Base-by-base conservation (phyloP, 2,888 invertebrate species). In the Glaucopsyche alexis region DNA sequence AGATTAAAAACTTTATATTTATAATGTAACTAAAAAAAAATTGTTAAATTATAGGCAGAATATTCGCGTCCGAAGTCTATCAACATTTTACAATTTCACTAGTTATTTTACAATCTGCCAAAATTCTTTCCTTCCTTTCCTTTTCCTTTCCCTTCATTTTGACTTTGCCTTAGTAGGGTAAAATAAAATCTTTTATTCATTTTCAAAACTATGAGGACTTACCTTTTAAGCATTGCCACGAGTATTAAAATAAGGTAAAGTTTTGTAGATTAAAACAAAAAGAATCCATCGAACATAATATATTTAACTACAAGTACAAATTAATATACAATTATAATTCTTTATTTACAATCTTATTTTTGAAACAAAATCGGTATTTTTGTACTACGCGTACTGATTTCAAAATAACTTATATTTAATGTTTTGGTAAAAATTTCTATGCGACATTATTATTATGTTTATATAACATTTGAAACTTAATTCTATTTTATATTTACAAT, bases 271-370 rank as follows among this genome's bases (percentile, higher is more conserved):
- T 73, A 50, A 64, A 76, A 77, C 74, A 76, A 75, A 71, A 74
- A 73, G 7, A 45, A 19, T 67, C 67, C 67, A 67, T 47, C 13
- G 67, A 67, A 67, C 67, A 67, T 67, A 47, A 75, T 90, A 88
- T 89, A 81, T 90, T 87, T 83, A 81, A 86, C 87, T 90, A 87
- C 79, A 83, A 83, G 82, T 88, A 87, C 82, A 85, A 85, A 85
- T 85, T 83, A 87, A 87, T 86, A 78, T 88, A 87, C 87, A 85
- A 82, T 81, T 84, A 81, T 82, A 81, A 78, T 78, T 77, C 76
- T 85, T 86, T 89, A 82, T 81, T 79, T 84, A 84, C 82, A 83
- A 81, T 82, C 80, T 79, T 75, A 80, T 45, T 66, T 45, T 45
- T 6, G 67, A 67, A 47, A 67, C 16, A 67, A 16, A 79, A 80